Evolutionary conservation across 2,888 invertebrate genomes (phyloP).

Genomic region (Drosophila pseudotakahashii): DNA sequence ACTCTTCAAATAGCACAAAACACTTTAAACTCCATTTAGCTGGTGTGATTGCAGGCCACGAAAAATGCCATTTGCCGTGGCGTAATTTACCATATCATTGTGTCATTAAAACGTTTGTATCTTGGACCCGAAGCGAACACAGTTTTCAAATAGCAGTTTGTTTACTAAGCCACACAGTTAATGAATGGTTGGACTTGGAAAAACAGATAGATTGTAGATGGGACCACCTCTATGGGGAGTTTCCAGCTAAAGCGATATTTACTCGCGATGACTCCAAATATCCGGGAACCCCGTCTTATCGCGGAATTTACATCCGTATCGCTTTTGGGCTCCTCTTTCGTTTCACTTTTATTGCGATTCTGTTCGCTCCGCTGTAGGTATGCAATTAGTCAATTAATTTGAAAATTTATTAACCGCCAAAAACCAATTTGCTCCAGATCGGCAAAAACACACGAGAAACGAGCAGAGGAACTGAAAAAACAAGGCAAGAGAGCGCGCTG

Average conservation of each 20-base stretch:
- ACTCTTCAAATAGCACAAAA: conserved; percentile 15
- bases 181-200: conserved; percentile 22
- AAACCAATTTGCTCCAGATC: conserved; percentile 76
- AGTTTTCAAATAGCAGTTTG: conserved; percentile 8
- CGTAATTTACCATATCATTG: conserved; percentile 24
- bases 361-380: conserved; percentile 67
- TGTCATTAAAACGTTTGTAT: conserved; percentile 24
- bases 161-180: conserved; percentile 22
- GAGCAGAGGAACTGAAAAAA: background rate
- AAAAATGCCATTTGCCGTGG: conserved; percentile 1
- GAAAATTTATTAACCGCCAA: conserved; percentile 81
- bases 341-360: conserved; percentile 1
- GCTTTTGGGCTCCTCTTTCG: conserved; percentile 15
- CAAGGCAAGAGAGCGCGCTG: conserved; percentile 35
- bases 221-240: conserved; percentile 25
- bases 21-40: conserved; percentile 21
- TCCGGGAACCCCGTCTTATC: conserved; percentile 18
- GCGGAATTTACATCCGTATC: conserved; percentile 39
- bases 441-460: conserved; percentile 13
- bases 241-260: conserved; percentile 13
- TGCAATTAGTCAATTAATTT: conserved; percentile 83
- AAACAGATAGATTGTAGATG: conserved; percentile 6
- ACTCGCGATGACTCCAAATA: conserved; percentile 11
- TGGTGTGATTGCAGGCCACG: conserved; percentile 15
- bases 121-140: conserved; percentile 3